Evolutionary conservation across 2,113 vertebrate species (phyloP), one percentile per base, ranked within the genome.

Genomic region (Poeciliopsis turrubarensis): DNA sequence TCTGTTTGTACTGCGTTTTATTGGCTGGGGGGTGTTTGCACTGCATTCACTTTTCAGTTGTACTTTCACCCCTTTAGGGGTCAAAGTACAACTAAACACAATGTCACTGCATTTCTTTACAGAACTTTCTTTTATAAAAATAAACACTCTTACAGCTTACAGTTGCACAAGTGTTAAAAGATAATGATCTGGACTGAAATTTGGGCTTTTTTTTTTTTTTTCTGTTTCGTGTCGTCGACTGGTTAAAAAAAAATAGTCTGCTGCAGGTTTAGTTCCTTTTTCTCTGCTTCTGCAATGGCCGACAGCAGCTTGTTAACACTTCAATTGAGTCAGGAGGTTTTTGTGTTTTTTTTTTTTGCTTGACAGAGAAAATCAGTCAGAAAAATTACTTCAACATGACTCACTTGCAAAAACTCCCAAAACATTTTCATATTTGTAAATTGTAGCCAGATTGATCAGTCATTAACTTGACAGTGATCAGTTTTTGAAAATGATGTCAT

Each of bases 31-130:
- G 27, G 10, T 41, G n/a, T 27, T 60, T 29, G 31, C 47, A 30
- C 72, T 75, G 74, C 37, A 61, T 29, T 15, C 4, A 60, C 22
- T 26, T 68, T 34, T 62, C 10, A 6, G 15, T 31, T 73, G 75
- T 72, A 79, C 82, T 86, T 79, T 81, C 65, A 74, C 39, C 72
- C 11, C 3, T 65, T 3, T 15, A 61, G 65, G n/a, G n/a, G n/a
- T n/a, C n/a, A n/a, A n/a, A n/a, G n/a, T n/a, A n/a, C n/a, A n/a
- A n/a, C n/a, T n/a, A n/a, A n/a, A 25, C 51, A 57, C 7, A 65
- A 9, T 85, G 69, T 86, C 5, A 68, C 81, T 76, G 86, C 60
- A 73, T 32, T 60, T 73, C 14, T 68, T 1, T 30, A 34, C 25
- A 51, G 74, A 61, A 8, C 14, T 29, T 8, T 31, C 7, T 19